These are phyloP conservation scores for Protobothrops flavoviridis DNA, from an alignment of 2,113 vertebrate species.

Conservation along the genomic window DNA sequence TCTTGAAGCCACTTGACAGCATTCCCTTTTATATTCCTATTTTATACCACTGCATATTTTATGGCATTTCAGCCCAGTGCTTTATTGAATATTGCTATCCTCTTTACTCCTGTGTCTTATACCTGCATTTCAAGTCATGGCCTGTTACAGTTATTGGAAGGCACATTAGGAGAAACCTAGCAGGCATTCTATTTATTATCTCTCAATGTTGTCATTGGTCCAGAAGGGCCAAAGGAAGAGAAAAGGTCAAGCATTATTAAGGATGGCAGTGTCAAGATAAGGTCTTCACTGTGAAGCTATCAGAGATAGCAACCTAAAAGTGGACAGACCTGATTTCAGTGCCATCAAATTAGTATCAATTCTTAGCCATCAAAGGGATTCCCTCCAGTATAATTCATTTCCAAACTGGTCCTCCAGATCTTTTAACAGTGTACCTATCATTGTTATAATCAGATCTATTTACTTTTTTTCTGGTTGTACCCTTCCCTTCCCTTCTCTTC, in stretches of 20 bases:
- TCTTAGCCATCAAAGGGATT: not conserved
- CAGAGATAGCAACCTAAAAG: not conserved
- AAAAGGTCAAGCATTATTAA: not conserved
- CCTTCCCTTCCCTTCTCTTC: not conserved
- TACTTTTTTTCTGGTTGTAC: not conserved
- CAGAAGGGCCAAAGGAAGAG: not conserved
- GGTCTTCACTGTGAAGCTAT: not conserved
- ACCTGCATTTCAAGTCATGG: not conserved
- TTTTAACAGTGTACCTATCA: not conserved
- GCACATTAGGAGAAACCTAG: not conserved
- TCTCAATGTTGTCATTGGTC: not conserved
- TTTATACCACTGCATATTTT: not conserved
- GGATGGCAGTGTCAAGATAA: not conserved
- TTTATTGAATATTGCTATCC: not conserved
- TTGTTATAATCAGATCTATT: not conserved
- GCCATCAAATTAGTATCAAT: not conserved
- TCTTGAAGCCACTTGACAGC: not conserved
- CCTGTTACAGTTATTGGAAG: not conserved
- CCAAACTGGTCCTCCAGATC: not conserved
- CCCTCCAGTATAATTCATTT: not conserved
- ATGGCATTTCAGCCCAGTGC: not conserved
- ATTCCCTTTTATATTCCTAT: not conserved
- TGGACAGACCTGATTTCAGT: not conserved
- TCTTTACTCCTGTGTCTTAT: not conserved
- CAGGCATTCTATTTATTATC: not conserved